A percentile compares a stretch with the other conserved stretches of the same genome.
phyloP scores from a whole-genome alignment of 1,140 invertebrate genomes.

The Leptinotarsa texana region DNA sequence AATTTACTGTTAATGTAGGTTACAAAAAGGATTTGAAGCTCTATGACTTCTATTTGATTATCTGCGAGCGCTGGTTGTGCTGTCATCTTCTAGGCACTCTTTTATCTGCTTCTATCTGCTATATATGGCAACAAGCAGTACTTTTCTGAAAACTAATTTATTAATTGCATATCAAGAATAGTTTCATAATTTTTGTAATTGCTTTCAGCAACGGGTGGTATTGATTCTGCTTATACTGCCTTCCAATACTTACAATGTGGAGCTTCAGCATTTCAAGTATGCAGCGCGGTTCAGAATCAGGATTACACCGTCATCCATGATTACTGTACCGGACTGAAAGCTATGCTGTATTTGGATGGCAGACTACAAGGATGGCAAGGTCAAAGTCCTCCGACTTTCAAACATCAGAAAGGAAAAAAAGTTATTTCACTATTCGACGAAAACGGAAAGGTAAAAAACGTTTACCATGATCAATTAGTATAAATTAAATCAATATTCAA shows the following conservation, averaged over 20 bases:
- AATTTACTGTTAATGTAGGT: no score
- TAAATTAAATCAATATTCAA: no score
- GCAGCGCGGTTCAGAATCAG: conserved; percentile 97
- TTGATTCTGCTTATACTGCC: conserved; percentile 93
- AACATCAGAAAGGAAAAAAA: conserved; percentile 92
- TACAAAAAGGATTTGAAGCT: no score
- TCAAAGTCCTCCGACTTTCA: conserved; percentile 86
- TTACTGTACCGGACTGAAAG: conserved; percentile 88
- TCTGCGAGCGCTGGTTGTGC: no score
- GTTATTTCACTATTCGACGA: conserved; percentile 67
- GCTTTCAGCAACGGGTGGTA: conserved; percentile 77
- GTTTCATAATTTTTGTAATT: no score
- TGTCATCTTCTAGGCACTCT: no score
- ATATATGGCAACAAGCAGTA: no score
- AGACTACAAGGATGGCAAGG: conserved; percentile 81
- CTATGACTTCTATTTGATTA: no score
- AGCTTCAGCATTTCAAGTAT: conserved; percentile 88
- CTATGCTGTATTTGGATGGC: conserved; percentile 82
- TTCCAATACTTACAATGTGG: conserved; percentile 93
- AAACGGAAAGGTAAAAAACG: conserved; percentile 64
- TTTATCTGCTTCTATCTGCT: no score
- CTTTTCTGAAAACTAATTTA: no score
- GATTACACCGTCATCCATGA: conserved; percentile 95
- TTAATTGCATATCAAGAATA: no score
- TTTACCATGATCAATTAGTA: no score